Conservation (phyloP, 2,797 vertebrate species). For the Kryptopterus vitreolus region DNA sequence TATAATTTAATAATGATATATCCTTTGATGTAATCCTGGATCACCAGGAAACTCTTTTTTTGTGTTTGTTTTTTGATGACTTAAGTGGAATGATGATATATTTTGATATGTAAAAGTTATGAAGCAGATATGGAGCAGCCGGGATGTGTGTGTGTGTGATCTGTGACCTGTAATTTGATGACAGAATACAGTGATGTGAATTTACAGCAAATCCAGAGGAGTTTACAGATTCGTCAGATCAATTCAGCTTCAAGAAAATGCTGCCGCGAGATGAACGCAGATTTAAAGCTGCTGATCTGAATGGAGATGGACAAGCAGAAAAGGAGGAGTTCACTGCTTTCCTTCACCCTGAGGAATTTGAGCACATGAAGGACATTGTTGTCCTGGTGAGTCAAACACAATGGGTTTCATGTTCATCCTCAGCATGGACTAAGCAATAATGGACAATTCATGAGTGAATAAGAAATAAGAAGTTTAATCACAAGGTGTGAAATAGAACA, state of each 20-base stretch:
- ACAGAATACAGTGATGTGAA: not conserved
- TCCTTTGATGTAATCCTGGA: not conserved
- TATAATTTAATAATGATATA: too few species aligned
- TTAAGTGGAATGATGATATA: not conserved
- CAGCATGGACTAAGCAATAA: not conserved
- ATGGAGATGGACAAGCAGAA: constrained; percentile 82
- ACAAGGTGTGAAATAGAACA: too few species aligned
- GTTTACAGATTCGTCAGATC: constrained; percentile 87
- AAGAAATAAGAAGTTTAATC: not conserved
- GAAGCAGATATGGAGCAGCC: not conserved
- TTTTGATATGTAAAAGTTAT: not conserved
- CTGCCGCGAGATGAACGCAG: constrained; percentile 92
- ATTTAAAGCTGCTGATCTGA: constrained; percentile 85
- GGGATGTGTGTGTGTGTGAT: not conserved
- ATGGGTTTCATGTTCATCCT: not conserved
- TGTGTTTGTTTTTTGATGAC: not conserved
- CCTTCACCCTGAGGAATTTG: constrained; percentile 96
- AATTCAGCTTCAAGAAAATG: constrained; percentile 97
- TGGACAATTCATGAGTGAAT: not conserved
- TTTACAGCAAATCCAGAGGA: constrained; percentile 87
- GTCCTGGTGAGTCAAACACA: constrained; percentile 82
- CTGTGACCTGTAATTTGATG: not conserved
- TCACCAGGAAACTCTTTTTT: not conserved
- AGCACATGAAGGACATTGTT: constrained; percentile 95
- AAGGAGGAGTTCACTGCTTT: constrained; percentile 95